phyloP scores from a whole-genome alignment of 1,140 invertebrate species.

The Trichogramma pretiosum region DNA sequence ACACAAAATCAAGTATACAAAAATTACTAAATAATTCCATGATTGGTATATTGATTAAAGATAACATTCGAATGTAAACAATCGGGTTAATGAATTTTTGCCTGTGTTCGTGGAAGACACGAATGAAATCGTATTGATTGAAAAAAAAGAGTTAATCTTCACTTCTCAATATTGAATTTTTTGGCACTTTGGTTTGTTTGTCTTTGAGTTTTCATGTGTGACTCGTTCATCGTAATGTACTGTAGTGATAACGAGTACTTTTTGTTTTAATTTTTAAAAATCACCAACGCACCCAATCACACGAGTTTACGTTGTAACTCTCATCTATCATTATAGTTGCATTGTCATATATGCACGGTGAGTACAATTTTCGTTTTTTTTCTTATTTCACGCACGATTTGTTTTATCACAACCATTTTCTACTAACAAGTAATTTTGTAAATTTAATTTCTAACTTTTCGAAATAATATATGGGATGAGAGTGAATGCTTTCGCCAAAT shows the following conservation, averaged over 20 bases:
- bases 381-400: conserved; percentile 24
- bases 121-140: too few relatives aligned
- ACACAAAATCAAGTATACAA: too few relatives aligned
- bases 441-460: too few relatives aligned
- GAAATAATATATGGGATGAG: too few relatives aligned
- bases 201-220: conserved; percentile 11
- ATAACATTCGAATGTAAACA: conserved; percentile 25
- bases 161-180: too few relatives aligned
- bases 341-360: conserved; percentile 29
- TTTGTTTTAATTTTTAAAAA: conserved; percentile 24
- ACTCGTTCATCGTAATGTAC: conserved; percentile 2
- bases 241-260: conserved; percentile 16
- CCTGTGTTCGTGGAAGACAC: too few relatives aligned
- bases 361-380: conserved; percentile 42
- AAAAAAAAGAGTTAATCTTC: too few relatives aligned
- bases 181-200: conserved; percentile 11
- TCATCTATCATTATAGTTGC: conserved; percentile 33
- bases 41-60: too few relatives aligned
- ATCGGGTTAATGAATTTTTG: too few relatives aligned
- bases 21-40: too few relatives aligned
- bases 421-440: too few relatives aligned
- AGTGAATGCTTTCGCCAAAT: conserved; percentile 17
- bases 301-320: conserved; percentile 31
- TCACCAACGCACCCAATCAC: conserved; percentile 24
- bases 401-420: too few relatives aligned